Conservation (phyloP, 2,888 invertebrate species). For the Pterostichus madidus region DNA sequence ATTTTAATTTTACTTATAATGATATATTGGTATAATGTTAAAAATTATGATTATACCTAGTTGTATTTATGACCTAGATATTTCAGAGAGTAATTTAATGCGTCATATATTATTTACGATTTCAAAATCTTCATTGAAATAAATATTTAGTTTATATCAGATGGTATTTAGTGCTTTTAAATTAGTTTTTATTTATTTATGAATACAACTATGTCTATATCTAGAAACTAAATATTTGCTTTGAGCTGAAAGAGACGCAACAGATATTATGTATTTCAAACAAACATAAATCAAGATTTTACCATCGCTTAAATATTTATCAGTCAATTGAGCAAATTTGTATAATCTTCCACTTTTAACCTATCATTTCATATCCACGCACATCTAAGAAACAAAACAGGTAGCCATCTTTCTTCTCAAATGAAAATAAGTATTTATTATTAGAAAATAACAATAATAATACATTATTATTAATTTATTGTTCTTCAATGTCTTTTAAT, state of each 20-base stretch:
- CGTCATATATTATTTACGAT: no score
- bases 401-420: neutral
- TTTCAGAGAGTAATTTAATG: no score
- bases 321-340: conserved; percentile 23
- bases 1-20: no score
- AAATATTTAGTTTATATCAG: neutral
- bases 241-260: neutral
- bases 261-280: neutral
- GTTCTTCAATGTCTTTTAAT: no score
- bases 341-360: conserved; percentile 27
- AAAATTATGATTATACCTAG: no score
- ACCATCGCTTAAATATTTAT: conserved; percentile 46
- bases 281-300: conserved; percentile 40
- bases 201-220: neutral
- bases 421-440: no score
- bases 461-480: no score
- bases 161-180: neutral
- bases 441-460: no score
- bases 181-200: neutral
- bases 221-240: conserved; percentile 27
- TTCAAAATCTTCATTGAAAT: no score
- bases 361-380: conserved; percentile 19
- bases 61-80: no score
- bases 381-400: neutral
- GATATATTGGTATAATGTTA: no score